Base-by-base conservation (phyloP, 2,888 invertebrate species). In the Hemaris fuciformis region DNA sequence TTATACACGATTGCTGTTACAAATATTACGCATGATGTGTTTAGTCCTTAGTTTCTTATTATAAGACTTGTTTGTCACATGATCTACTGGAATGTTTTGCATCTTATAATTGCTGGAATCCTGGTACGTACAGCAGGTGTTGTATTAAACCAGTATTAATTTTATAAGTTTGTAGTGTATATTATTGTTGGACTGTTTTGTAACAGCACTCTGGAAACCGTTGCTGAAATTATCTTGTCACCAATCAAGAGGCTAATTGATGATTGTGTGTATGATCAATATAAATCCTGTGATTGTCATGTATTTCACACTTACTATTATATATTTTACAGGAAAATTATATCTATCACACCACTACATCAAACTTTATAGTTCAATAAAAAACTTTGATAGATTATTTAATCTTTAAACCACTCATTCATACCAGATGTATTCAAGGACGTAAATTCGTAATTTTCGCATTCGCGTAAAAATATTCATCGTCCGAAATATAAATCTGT, bases 401-500 rank as follows among this genome's bases (percentile, higher is more conserved):
- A 31, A 8, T 13, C 4, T 31, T n/a, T 7, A n/a, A 10, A 27
- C 31, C 20, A 53, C 10, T 31, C 31, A 31, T 27, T 27, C 53
- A 8, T 31, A 25, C 53, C 53, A 53, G 53, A 31, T 53, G 53
- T 31, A 18, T 53, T 31, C 53, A 53, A 53, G 53, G 53, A 15
- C 18, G 31, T 53, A 31, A 53, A 53, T 18, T 10, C 18, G 20
- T 53, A 53, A 53, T 53, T 53, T 53, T 53, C 31, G 53, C 31
- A 31, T 18, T 53, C 27, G 53, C 18, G 18, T 31, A 53, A 53
- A 10, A 53, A 53, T 53, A 53, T 31, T 31, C 31, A 53, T 8
- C 5, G 53, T 53, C 53, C 31, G 31, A 53, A 53, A 53, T 53
- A 53, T 53, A 53, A 53, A 53, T 53, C 53, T 53, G 53, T 53